A percentile compares a stretch with the other conserved stretches of the same genome.
Evolutionary conservation across 2,113 vertebrate species (phyloP).

Genomic region (Xiphophorus maculatus): DNA sequence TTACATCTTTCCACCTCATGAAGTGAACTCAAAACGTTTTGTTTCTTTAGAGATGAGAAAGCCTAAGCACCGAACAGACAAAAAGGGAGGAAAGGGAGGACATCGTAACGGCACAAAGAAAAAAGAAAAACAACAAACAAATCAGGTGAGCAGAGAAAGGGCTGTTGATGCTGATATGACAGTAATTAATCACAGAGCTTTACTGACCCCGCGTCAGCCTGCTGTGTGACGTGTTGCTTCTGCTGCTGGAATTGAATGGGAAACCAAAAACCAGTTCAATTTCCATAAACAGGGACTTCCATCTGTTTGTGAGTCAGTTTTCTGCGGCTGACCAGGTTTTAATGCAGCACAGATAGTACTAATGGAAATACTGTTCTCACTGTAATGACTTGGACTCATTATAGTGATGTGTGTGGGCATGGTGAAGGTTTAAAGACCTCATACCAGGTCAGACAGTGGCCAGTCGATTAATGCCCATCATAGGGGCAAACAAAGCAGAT

Average conservation of each 20-base stretch:
- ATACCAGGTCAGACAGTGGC: constrained; percentile 23
- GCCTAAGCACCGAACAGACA: constrained; percentile 57
- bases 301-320: background rate
- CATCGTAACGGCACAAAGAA: constrained; percentile 63
- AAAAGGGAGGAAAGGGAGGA: constrained; percentile 59
- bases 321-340: background rate
- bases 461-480: constrained; percentile 40
- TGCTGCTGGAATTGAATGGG: too few relatives aligned
- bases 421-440: constrained; percentile 26
- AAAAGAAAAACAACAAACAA: constrained; percentile 55
- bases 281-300: background rate
- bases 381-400: constrained; percentile 61
- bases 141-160: constrained; percentile 37
- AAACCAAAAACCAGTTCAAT: background rate
- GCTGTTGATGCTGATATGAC: background rate
- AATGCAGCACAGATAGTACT: constrained; percentile 64
- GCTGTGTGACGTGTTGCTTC: too few relatives aligned
- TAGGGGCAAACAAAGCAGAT: constrained; percentile 45
- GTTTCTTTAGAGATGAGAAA: constrained; percentile 46
- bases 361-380: constrained; percentile 26
- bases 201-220: background rate
- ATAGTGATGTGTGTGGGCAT: constrained; percentile 3
- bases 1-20: background rate
- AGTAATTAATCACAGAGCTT: background rate
- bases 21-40: background rate